These are phyloP conservation scores for Spodoptera frugiperda DNA, from an alignment of 1,140 invertebrate genomes.

Conservation along the genomic window DNA sequence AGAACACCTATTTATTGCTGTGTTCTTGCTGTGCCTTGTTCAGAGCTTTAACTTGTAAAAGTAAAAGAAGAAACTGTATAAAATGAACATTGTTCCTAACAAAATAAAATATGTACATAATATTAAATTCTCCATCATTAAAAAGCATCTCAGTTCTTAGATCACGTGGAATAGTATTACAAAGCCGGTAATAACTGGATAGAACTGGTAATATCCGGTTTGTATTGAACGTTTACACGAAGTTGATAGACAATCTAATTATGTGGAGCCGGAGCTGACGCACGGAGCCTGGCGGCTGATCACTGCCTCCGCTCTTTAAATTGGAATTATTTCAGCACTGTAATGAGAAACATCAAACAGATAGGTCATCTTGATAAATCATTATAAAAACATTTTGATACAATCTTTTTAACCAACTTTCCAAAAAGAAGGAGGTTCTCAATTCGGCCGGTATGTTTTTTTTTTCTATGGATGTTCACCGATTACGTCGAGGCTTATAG, in stretches of 20 bases:
- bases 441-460: too few species aligned
- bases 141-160: not conserved
- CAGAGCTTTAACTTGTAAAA: too few species aligned
- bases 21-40: slow-evolving; percentile 8
- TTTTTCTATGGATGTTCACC: too few species aligned
- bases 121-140: too few species aligned
- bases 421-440: too few species aligned
- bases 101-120: too few species aligned
- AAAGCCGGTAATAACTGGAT: not conserved
- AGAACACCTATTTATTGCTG: slow-evolving; percentile 11
- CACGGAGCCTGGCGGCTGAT: not conserved
- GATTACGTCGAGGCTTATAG: too few species aligned
- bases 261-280: not conserved
- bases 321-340: not conserved
- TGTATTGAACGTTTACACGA: not conserved
- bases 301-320: not conserved
- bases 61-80: too few species aligned
- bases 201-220: slow-evolving; percentile 3
- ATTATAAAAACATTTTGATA: too few species aligned
- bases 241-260: slow-evolving; percentile 3
- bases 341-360: too few species aligned
- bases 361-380: too few species aligned
- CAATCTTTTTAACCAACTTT: not conserved
- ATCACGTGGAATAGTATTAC: not conserved
- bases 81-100: too few species aligned